Evolutionary conservation across 2,888 invertebrate species (phyloP).

Genomic region (Shargacucullia verbasci): DNA sequence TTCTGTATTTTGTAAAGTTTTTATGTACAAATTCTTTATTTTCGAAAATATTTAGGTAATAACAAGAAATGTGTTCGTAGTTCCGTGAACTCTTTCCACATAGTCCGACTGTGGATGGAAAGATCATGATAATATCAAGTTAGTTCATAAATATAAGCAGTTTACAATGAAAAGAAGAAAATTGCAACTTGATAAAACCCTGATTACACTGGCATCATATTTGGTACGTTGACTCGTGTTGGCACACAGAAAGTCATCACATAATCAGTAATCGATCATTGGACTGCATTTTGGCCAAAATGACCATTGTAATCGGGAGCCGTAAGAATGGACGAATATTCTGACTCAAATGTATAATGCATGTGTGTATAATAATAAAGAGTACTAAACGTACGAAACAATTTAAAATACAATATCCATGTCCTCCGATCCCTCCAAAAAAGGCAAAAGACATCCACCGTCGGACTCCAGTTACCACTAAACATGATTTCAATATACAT

Average conservation of each 20-base stretch:
- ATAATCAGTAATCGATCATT: too few relatives aligned
- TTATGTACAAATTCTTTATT: conserved; percentile 39
- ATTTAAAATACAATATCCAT: conserved; percentile 2
- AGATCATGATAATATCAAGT: conserved; percentile 14
- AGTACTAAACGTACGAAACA: conserved; percentile 6
- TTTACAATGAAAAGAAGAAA: too few relatives aligned
- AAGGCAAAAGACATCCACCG: conserved; percentile 33
- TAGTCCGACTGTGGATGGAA: conserved; percentile 51
- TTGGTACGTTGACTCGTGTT: conserved; percentile 12
- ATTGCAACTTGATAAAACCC: too few relatives aligned
- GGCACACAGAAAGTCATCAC: conserved; percentile 5
- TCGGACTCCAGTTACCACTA: conserved; percentile 41
- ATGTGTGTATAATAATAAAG: neutral
- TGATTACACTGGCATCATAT: conserved; percentile 11
- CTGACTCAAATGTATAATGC: too few relatives aligned
- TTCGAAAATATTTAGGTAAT: conserved; percentile 11
- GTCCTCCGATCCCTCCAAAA: neutral
- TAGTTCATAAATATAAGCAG: too few relatives aligned
- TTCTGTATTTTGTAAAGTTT: conserved; percentile 12
- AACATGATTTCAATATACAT: conserved; percentile 49
- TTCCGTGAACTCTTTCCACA: conserved; percentile 20
- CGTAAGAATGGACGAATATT: neutral
- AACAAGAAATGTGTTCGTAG: conserved; percentile 27
- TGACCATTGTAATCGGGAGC: neutral
- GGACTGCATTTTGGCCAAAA: conserved; percentile 9